phyloP scores from a whole-genome alignment of 2,888 invertebrate species.

The Xestia c-nigrum region DNA sequence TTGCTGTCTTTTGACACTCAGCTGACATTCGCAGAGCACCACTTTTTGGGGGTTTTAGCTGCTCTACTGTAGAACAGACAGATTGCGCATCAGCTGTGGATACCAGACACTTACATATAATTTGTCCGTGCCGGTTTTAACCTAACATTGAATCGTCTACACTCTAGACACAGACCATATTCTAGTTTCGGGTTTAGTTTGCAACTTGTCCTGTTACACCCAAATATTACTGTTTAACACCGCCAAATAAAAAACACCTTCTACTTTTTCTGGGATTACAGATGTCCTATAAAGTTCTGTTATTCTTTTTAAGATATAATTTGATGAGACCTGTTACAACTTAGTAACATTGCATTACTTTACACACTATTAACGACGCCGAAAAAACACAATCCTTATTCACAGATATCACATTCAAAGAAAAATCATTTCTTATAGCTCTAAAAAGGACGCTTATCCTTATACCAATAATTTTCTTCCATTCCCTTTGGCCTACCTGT shows the following conservation, averaged over 20 bases:
- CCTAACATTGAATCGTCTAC: background rate
- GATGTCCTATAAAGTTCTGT: background rate
- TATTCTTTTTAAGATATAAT: background rate
- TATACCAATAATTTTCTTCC: constrained; percentile 32
- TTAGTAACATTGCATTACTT: background rate
- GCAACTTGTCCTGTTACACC: background rate
- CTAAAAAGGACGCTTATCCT: constrained; percentile 12
- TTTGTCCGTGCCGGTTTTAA: background rate
- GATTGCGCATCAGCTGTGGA: background rate
- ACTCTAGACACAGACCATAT: background rate
- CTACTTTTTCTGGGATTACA: background rate
- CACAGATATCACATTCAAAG: constrained; percentile 30
- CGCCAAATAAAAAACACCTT: background rate
- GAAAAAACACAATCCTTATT: background rate
- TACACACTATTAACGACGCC: background rate
- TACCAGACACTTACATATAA: background rate
- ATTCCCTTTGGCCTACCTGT: constrained; percentile 45
- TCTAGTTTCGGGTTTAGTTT: background rate
- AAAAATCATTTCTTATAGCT: constrained; percentile 30
- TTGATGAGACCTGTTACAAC: background rate
- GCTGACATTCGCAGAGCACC: constrained; percentile 6
- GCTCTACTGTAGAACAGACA: background rate
- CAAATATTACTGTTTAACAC: background rate
- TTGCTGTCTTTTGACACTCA: background rate
- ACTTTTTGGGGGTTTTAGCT: background rate